phyloP scores from a whole-genome alignment of 1,140 invertebrate genomes.

The Medauroidea extradentata region DNA sequence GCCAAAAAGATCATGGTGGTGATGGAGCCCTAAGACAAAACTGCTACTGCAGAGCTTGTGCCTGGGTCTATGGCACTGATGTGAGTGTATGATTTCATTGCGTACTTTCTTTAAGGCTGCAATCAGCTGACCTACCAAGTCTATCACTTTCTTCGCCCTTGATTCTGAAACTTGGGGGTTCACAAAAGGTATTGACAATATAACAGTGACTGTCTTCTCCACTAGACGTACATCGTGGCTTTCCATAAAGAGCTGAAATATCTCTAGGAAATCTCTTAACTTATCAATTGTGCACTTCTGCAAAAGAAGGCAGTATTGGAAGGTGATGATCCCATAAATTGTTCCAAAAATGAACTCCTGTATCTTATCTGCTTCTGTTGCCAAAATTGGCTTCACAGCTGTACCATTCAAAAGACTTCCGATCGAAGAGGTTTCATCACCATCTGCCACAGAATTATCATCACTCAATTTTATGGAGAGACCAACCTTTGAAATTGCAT shows the following conservation, averaged over 20 bases:
- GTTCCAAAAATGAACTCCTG: conserved; percentile 59
- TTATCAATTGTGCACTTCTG: conserved; percentile 51
- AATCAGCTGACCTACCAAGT: conserved; percentile 53
- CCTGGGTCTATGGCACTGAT: conserved; percentile 45
- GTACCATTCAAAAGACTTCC: too few species aligned
- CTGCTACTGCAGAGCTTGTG: conserved; percentile 48
- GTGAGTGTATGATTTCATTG: conserved; percentile 51
- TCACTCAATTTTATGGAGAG: not conserved
- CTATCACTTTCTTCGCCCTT: conserved; percentile 34
- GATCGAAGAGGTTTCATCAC: not conserved
- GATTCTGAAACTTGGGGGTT: not conserved
- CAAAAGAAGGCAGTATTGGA: conserved; percentile 55
- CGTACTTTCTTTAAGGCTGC: conserved; percentile 52
- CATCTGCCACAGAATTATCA: not conserved
- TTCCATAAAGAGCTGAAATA: conserved; percentile 56
- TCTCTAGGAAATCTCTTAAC: conserved; percentile 54
- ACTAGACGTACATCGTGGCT: conserved; percentile 54
- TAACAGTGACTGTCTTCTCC: conserved; percentile 51
- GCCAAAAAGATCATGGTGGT: conserved; percentile 56
- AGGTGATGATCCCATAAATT: conserved; percentile 53
- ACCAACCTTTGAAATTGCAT: conserved; percentile 43
- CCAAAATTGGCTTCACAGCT: not conserved
- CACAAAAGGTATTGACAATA: conserved; percentile 35
- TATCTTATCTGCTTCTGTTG: not conserved
- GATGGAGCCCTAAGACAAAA: conserved; percentile 45